A percentile compares a stretch with the other conserved stretches of the same genome.
Evolutionary conservation across 1,140 invertebrate genomes (phyloP).

Genomic region (Eumaeus atala): DNA sequence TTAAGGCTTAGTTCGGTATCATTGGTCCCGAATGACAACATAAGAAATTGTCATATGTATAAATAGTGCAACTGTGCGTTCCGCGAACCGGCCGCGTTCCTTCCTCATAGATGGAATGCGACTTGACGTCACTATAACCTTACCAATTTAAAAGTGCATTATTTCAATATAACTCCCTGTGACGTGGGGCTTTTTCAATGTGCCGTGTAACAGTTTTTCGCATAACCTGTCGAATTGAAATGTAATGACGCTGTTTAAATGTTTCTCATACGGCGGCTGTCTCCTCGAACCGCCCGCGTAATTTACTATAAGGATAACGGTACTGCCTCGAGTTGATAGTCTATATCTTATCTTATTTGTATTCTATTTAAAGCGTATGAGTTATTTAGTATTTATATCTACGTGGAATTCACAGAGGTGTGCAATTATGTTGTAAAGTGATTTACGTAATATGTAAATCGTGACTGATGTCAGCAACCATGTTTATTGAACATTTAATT

Average conservation of each 20-base stretch:
- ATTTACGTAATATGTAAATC: constrained; percentile 20
- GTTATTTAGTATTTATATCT: constrained; percentile 34
- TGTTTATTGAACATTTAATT: constrained; percentile 14
- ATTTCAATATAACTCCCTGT: constrained; percentile 7
- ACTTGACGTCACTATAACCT: constrained; percentile 46
- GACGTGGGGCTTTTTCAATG: constrained; percentile 20
- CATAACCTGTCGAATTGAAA: constrained; percentile 42
- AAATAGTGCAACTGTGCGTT: constrained; percentile 62
- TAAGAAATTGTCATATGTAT: constrained; percentile 40
- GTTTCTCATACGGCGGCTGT: constrained; percentile 23
- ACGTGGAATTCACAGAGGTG: constrained; percentile 35
- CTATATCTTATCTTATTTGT: constrained; percentile 39
- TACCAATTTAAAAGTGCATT: constrained; percentile 30
- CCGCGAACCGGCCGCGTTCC: constrained; percentile 53
- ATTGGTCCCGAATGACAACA: constrained; percentile 17
- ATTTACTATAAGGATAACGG: constrained; percentile 40
- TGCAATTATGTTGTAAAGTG: constrained; percentile 22
- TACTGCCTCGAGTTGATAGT: constrained; percentile 35
- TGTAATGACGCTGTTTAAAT: constrained; percentile 33
- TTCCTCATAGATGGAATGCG: constrained; percentile 62
- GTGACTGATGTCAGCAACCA: not conserved
- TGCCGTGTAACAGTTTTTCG: constrained; percentile 28
- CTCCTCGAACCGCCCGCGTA: constrained; percentile 29
- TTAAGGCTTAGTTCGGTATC: constrained; percentile 27
- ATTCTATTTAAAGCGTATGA: constrained; percentile 47